Conservation (phyloP, 2,113 vertebrate genomes). For the Macrotus californicus region DNA sequence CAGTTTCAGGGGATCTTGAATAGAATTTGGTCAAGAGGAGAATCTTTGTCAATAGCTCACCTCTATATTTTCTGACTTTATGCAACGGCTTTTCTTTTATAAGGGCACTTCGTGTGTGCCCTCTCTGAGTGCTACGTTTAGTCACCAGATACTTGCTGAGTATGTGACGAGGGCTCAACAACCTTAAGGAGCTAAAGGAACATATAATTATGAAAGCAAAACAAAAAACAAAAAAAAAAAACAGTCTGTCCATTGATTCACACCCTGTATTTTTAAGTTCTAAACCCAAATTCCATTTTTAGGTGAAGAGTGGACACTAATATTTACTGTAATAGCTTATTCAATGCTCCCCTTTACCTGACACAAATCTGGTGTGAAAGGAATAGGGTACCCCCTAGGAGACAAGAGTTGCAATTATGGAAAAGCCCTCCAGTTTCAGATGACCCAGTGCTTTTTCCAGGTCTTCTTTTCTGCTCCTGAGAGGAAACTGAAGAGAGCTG, state of each 20-base stretch:
- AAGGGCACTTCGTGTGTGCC: background rate
- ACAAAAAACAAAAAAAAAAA: background rate
- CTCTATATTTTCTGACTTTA: background rate
- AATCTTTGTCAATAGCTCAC: background rate
- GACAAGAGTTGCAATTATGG: background rate
- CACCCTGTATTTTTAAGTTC: background rate
- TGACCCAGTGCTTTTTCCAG: background rate
- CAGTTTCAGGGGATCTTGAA: background rate
- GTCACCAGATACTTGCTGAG: background rate
- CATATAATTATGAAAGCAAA: background rate
- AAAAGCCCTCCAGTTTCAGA: background rate
- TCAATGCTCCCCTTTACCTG: background rate
- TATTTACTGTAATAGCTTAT: background rate
- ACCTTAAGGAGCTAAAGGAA: background rate
- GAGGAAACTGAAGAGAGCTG: background rate
- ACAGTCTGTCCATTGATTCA: background rate
- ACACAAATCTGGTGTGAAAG: background rate
- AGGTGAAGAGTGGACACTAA: background rate
- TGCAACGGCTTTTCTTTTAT: background rate
- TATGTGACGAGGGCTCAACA: background rate
- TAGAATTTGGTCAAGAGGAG: background rate
- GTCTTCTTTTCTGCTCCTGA: background rate
- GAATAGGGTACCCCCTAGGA: background rate
- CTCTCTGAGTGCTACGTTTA: background rate
- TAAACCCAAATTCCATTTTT: background rate